A percentile compares a stretch with the other conserved stretches of the same genome.
phyloP scores from a whole-genome alignment of 2,797 vertebrate genomes.

The Nyctibius grandis region DNA sequence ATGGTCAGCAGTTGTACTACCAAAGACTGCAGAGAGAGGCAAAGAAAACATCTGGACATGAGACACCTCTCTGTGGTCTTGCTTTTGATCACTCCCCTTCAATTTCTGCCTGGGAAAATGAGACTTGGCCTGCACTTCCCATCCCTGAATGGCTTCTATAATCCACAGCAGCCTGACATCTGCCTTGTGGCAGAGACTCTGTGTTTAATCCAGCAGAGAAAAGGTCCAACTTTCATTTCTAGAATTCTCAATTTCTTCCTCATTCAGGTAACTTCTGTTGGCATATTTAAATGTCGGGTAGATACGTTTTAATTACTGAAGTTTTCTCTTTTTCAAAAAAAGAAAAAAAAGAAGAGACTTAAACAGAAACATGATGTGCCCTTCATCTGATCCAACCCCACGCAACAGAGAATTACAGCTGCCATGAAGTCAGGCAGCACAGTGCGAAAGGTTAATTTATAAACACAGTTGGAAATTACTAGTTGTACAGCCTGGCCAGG shows the following conservation, averaged over 20 bases:
- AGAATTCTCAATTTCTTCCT: neutral
- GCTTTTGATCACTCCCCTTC: neutral
- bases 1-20: neutral
- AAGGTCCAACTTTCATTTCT: neutral
- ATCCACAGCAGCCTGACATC: neutral
- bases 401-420: neutral
- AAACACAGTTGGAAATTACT: constrained; percentile 4
- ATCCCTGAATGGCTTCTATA: neutral
- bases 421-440: neutral
- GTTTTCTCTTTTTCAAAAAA: neutral
- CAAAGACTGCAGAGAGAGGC: neutral
- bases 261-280: neutral
- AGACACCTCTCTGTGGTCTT: neutral
- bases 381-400: neutral
- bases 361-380: neutral
- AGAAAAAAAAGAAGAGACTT: neutral
- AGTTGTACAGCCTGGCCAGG: neutral
- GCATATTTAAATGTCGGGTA: neutral
- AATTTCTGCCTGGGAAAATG: neutral
- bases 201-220: neutral
- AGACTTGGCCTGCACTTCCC: neutral
- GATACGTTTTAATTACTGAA: neutral
- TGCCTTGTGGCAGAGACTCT: neutral
- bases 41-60: neutral
- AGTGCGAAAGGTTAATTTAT: constrained; percentile 37